Evolutionary conservation across 2,797 vertebrate species (phyloP).

Genomic region (Craterocephalus amniculus): DNA sequence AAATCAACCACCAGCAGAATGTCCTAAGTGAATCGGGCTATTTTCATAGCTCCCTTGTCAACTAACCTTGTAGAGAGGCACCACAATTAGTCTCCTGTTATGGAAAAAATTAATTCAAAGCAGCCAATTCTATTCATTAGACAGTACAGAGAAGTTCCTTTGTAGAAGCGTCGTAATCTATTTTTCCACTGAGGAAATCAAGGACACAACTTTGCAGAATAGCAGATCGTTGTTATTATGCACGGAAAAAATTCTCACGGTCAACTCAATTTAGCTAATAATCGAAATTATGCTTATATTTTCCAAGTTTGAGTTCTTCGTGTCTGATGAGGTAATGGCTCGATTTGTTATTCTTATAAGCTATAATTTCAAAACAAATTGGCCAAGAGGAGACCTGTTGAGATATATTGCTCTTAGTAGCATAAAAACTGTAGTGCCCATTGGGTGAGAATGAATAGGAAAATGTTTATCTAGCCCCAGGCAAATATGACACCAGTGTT

Average conservation of each 20-base stretch:
- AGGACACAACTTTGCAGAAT: conserved; percentile 35
- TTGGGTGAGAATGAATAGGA: neutral
- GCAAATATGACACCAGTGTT: neutral
- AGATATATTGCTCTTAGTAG: conserved; percentile 24
- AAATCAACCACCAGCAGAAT: conserved; percentile 66
- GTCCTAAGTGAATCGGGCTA: conserved; percentile 39
- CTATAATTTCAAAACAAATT: conserved; percentile 41
- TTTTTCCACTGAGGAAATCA: conserved; percentile 41
- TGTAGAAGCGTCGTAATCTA: conserved; percentile 27
- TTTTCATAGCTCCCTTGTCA: conserved; percentile 54
- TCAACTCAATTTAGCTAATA: conserved; percentile 21
- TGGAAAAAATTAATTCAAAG: conserved; percentile 47
- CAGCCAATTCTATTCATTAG: conserved; percentile 53
- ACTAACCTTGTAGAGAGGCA: conserved; percentile 62
- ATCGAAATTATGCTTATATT: conserved; percentile 9
- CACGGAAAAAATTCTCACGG: conserved; percentile 32
- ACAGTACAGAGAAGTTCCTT: conserved; percentile 40
- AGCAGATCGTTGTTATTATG: neutral
- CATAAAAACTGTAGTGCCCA: neutral
- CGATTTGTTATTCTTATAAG: conserved; percentile 16
- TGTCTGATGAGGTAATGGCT: conserved; percentile 6
- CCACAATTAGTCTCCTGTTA: conserved; percentile 56
- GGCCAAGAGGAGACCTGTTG: conserved; percentile 53
- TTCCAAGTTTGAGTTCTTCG: neutral
- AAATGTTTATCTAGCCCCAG: neutral